Conservation (phyloP, 2,888 invertebrate genomes). For the Drosophila gaucha region DNA sequence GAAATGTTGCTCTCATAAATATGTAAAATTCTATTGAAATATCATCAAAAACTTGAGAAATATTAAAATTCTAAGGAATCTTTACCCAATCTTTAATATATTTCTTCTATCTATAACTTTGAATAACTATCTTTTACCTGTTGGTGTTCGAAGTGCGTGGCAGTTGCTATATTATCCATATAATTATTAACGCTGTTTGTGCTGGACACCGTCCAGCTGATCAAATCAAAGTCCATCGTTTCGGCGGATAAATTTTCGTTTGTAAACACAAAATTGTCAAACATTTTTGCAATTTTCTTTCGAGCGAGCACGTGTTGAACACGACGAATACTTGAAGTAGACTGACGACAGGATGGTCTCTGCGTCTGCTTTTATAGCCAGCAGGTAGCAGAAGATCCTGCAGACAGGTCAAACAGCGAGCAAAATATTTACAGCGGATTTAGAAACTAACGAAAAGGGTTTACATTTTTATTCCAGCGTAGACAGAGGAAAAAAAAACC, state of each 20-base stretch:
- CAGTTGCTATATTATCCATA: slow-evolving; percentile 41
- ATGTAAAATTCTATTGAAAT: background rate
- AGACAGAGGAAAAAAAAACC: slow-evolving; percentile 4
- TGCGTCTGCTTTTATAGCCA: slow-evolving; percentile 50
- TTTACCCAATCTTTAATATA: no score
- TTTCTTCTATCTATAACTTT: no score
- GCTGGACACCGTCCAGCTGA: slow-evolving; percentile 54
- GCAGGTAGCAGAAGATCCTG: slow-evolving; percentile 29
- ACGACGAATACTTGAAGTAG: slow-evolving; percentile 56
- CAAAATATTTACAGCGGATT: slow-evolving; percentile 51
- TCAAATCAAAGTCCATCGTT: slow-evolving; percentile 74
- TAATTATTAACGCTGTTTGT: slow-evolving; percentile 5
- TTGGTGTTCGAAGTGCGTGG: slow-evolving; percentile 27
- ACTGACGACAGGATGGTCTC: slow-evolving; percentile 46
- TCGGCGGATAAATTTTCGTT: slow-evolving; percentile 64
- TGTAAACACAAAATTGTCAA: slow-evolving; percentile 61
- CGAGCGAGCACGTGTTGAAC: slow-evolving; percentile 57
- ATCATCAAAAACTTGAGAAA: background rate
- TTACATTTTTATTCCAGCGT: slow-evolving; percentile 19
- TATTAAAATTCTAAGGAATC: background rate
- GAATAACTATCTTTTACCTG: slow-evolving; percentile 50
- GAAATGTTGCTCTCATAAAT: background rate
- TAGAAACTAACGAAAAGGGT: slow-evolving; percentile 5
- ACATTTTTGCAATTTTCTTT: slow-evolving; percentile 53
- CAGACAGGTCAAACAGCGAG: background rate